phyloP scores from a whole-genome alignment of 2,113 vertebrate genomes.

The Micronycteris hirsuta region DNA sequence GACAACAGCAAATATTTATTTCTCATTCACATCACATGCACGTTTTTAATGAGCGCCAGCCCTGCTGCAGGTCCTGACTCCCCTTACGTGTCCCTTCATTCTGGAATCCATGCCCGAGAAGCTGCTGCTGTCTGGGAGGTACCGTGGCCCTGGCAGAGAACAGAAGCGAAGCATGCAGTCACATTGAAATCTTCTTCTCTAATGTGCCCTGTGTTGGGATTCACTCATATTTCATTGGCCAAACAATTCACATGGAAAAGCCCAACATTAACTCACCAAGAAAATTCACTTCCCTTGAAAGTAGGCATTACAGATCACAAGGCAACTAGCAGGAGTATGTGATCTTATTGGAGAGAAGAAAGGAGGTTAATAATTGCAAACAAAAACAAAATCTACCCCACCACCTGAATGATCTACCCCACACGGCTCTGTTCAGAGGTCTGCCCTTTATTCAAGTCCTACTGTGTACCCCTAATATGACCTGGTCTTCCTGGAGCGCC shows the following conservation, averaged over 20 bases:
- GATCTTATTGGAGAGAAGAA: not conserved
- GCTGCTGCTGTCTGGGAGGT: not conserved
- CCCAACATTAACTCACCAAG: not conserved
- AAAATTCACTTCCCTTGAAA: not conserved
- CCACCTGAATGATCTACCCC: not conserved
- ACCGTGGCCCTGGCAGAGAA: rapidly evolving
- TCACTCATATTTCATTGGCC: not conserved
- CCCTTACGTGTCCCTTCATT: not conserved
- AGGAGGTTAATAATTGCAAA: not conserved
- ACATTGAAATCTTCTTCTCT: not conserved
- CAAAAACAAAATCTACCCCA: not conserved
- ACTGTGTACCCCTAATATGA: not conserved
- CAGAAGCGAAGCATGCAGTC: not conserved
- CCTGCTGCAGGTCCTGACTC: not conserved
- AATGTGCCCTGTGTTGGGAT: not conserved
- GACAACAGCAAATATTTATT: not conserved
- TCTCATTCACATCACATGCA: not conserved
- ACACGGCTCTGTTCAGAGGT: not conserved
- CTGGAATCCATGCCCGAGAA: not conserved
- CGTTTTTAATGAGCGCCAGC: not conserved
- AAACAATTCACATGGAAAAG: not conserved
- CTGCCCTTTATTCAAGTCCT: not conserved
- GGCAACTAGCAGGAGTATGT: no score
- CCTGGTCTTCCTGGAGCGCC: not conserved
- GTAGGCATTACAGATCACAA: not conserved